Conservation (phyloP, 2,797 vertebrate species). For the Poecilia picta region DNA sequence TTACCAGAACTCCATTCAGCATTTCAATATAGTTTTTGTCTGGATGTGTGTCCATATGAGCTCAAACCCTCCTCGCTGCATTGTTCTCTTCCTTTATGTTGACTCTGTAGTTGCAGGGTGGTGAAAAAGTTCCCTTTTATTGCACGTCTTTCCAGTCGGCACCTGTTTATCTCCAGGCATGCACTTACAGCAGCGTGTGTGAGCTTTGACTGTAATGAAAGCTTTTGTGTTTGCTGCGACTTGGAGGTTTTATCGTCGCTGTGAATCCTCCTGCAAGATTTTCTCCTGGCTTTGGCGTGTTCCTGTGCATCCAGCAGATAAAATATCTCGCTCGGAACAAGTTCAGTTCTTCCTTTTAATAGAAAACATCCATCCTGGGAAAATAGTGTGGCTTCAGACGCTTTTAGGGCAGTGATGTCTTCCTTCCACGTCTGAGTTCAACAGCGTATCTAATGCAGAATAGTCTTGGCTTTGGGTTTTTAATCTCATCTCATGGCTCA, state of each 20-base stretch:
- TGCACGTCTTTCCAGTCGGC: slow-evolving; percentile 12
- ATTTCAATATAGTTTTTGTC: slow-evolving; percentile 1
- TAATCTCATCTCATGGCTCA: slow-evolving; percentile 22
- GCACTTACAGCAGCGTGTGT: neutral
- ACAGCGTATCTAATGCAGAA: slow-evolving; percentile 25
- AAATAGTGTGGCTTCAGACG: slow-evolving; percentile 21
- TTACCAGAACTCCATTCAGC: neutral
- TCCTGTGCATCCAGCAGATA: slow-evolving; percentile 34
- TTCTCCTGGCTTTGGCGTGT: slow-evolving; percentile 46
- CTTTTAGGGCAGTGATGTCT: slow-evolving; percentile 12
- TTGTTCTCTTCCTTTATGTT: slow-evolving; percentile 21
- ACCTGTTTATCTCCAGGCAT: slow-evolving; percentile 39
- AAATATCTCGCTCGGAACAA: slow-evolving; percentile 55
- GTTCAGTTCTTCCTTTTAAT: slow-evolving; percentile 43
- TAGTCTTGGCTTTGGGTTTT: slow-evolving; percentile 31
- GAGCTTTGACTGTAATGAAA: slow-evolving; percentile 53
- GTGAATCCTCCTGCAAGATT: slow-evolving; percentile 65
- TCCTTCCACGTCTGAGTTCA: slow-evolving; percentile 24
- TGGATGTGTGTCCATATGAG: slow-evolving; percentile 11
- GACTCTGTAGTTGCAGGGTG: slow-evolving; percentile 13
- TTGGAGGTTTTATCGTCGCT: slow-evolving; percentile 68
- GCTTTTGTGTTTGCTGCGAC: slow-evolving; percentile 56
- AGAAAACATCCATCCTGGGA: slow-evolving; percentile 35
- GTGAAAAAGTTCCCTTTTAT: slow-evolving; percentile 13
- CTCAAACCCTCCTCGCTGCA: slow-evolving; percentile 2